Conservation (phyloP, 2,888 invertebrate genomes). For the Perizoma affinitatum region DNA sequence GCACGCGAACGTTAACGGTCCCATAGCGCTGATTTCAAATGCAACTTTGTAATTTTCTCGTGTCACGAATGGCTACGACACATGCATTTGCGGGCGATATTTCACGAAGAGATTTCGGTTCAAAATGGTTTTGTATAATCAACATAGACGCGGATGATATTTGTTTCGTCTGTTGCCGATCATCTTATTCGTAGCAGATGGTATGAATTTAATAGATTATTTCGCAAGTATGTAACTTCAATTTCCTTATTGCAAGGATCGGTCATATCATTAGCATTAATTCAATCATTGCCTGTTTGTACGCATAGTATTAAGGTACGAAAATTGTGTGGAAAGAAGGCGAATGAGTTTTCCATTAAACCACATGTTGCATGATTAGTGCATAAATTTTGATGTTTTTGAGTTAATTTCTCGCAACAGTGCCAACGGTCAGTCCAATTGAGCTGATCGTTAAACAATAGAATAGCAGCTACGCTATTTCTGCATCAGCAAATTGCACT, state of each 20-base stretch:
- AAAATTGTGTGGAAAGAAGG: constrained; percentile 28
- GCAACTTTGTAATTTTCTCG: constrained; percentile 66
- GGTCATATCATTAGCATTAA: constrained; percentile 8
- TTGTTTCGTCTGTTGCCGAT: neutral
- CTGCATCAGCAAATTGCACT: constrained; percentile 5
- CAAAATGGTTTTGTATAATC: neutral
- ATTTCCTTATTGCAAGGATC: constrained; percentile 8
- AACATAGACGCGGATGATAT: neutral
- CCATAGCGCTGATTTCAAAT: constrained; percentile 66
- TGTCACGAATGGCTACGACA: constrained; percentile 54
- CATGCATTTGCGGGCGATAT: constrained; percentile 43
- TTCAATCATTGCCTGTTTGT: constrained; percentile 8
- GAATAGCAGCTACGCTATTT: constrained; percentile 24
- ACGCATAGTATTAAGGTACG: constrained; percentile 9
- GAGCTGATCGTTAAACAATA: constrained; percentile 30
- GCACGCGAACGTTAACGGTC: constrained; percentile 70
- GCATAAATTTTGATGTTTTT: constrained; percentile 21
- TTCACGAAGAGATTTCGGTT: constrained; percentile 24
- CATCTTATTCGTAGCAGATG: no score
- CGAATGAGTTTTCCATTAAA: constrained; percentile 21
- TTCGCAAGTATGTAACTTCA: constrained; percentile 7
- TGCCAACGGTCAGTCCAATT: constrained; percentile 32
- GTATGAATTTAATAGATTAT: neutral
- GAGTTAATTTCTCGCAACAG: constrained; percentile 27
- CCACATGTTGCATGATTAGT: constrained; percentile 15